These are phyloP conservation scores for Trichonephila inaurata DNA, from an alignment of 1,140 invertebrate species.

Conservation along the genomic window DNA sequence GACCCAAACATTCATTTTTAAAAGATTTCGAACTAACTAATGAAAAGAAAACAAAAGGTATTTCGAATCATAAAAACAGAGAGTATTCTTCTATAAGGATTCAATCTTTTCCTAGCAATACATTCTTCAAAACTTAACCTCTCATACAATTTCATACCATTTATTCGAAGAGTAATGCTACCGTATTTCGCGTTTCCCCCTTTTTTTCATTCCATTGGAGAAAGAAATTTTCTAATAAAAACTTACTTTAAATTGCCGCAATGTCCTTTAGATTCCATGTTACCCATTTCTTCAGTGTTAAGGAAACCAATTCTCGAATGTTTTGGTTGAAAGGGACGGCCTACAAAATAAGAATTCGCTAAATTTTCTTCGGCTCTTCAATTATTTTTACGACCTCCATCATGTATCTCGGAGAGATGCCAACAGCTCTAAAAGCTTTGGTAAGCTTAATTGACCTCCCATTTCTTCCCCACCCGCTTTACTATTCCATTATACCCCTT, in stretches of 20 bases:
- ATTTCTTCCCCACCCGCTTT: constrained; percentile 1
- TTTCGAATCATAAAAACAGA: background rate
- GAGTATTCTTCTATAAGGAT: background rate
- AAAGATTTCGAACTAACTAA: background rate
- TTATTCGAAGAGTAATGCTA: background rate
- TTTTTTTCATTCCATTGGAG: background rate
- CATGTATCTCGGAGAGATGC: constrained; percentile 48
- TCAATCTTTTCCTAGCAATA: background rate
- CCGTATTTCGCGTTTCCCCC: background rate
- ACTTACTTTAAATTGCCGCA: background rate
- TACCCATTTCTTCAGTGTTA: background rate
- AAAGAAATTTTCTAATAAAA: background rate
- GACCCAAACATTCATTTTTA: background rate
- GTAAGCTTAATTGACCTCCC: constrained; percentile 44
- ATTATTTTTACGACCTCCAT: constrained; percentile 56
- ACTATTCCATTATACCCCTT: constrained; percentile 43
- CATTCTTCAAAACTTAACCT: background rate
- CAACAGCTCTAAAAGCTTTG: constrained; percentile 53
- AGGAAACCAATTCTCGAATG: constrained; percentile 25
- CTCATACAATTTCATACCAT: background rate
- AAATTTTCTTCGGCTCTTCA: constrained; percentile 47
- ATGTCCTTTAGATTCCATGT: background rate
- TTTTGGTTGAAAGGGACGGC: constrained; percentile 26
- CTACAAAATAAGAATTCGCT: constrained; percentile 27
- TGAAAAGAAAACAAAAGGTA: background rate